Percentiles rank a stretch among this genome's conserved stretches.
Conservation (phyloP, 2,113 vertebrate species). For the Syngnathus floridae region DNA sequence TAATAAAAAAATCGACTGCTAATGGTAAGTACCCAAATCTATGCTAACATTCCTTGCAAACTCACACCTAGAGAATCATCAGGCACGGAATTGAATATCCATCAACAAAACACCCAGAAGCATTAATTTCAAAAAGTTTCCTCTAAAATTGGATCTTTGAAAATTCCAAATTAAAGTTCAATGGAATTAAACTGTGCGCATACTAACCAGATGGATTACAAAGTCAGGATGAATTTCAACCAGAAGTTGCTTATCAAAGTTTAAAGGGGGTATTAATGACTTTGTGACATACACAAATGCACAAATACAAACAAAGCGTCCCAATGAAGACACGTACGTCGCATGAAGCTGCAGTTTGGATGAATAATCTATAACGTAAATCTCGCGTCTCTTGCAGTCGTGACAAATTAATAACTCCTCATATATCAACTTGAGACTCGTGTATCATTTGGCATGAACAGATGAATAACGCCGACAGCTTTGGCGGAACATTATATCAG, state of each 20-base stretch:
- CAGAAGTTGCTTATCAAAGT: no score
- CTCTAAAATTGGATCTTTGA: no score
- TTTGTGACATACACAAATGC: neutral
- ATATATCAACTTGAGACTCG: constrained; percentile 56
- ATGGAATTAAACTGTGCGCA: no score
- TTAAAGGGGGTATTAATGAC: no score
- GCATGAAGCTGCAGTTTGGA: constrained; percentile 25
- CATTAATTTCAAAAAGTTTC: no score
- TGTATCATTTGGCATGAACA: constrained; percentile 60
- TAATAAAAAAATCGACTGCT: neutral
- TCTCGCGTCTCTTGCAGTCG: constrained; percentile 41
- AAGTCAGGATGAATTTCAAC: no score
- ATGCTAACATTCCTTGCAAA: neutral
- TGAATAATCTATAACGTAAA: constrained; percentile 52
- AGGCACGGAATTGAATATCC: no score
- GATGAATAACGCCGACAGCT: constrained; percentile 67
- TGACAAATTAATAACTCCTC: constrained; percentile 62
- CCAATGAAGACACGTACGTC: neutral
- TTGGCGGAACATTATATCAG: constrained; percentile 56
- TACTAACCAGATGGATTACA: no score
- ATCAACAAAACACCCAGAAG: no score
- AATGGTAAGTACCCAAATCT: neutral
- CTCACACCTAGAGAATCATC: neutral
- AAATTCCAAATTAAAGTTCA: no score
- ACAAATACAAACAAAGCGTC: neutral